phyloP scores from a whole-genome alignment of 2,888 invertebrate genomes.

The Labia minor region DNA sequence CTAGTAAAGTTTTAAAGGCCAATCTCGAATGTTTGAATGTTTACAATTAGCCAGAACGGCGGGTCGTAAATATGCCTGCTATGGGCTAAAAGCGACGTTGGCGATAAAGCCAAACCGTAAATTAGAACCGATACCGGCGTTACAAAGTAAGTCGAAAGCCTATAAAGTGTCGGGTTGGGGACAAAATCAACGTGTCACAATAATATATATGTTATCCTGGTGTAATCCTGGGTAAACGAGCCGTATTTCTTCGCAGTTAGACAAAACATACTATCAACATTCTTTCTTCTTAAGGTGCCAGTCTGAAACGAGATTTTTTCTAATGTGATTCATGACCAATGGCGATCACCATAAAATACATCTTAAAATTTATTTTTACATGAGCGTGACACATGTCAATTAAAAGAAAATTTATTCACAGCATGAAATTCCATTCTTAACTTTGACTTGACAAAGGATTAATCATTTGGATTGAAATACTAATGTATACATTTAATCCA shows the following conservation, averaged over 20 bases:
- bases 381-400: background rate
- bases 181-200: slow-evolving; percentile 21
- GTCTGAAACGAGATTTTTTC: background rate
- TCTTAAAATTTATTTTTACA: background rate
- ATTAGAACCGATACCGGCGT: slow-evolving; percentile 15
- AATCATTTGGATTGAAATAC: background rate
- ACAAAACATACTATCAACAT: background rate
- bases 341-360: background rate
- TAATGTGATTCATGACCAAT: background rate
- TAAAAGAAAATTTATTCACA: slow-evolving; percentile 15
- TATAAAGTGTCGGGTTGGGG: slow-evolving; percentile 3
- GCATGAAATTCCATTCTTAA: background rate
- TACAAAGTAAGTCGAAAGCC: slow-evolving; percentile 17
- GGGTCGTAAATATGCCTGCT: slow-evolving; percentile 17
- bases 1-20: background rate
- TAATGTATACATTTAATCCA: too few relatives aligned
- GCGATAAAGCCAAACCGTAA: slow-evolving; percentile 20
- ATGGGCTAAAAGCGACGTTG: slow-evolving; percentile 8
- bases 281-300: background rate
- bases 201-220: slow-evolving; percentile 22
- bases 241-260: slow-evolving; percentile 19
- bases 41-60: background rate
- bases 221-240: slow-evolving; percentile 22
- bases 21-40: background rate
- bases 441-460: background rate